These are phyloP conservation scores for Cyrtodaria siliqua DNA, from an alignment of 2,888 invertebrate genomes.

Conservation along the genomic window DNA sequence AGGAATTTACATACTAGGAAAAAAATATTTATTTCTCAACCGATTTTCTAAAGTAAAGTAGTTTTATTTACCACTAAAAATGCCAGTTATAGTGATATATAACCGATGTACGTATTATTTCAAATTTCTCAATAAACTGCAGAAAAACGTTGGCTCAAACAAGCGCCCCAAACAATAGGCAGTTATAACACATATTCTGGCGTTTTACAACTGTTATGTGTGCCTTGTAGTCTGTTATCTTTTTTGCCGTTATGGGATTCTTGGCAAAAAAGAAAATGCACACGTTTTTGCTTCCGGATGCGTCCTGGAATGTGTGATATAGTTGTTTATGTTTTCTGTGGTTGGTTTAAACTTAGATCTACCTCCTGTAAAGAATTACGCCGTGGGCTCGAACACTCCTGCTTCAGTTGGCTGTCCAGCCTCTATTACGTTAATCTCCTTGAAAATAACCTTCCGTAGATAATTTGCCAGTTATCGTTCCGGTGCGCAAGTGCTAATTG, in stretches of 20 bases:
- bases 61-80: too few species aligned
- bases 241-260: too few species aligned
- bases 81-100: too few species aligned
- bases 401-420: background rate
- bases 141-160: too few species aligned
- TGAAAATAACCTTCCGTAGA: constrained; percentile 5
- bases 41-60: too few species aligned
- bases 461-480: constrained; percentile 12
- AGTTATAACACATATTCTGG: constrained; percentile 13
- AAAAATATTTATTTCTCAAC: too few species aligned
- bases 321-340: too few species aligned
- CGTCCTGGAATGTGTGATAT: background rate
- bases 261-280: background rate
- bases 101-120: too few species aligned
- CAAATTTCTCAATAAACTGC: too few species aligned
- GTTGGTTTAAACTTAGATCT: too few species aligned
- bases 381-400: background rate
- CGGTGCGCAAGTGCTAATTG: constrained; percentile 23
- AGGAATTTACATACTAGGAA: too few species aligned
- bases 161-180: too few species aligned
- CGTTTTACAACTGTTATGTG: background rate
- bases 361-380: constrained; percentile 3
- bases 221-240: background rate
- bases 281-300: background rate
- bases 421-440: constrained; percentile 15